Conservation (phyloP, 2,888 invertebrate species). For the Drosophila subsilvestris region DNA sequence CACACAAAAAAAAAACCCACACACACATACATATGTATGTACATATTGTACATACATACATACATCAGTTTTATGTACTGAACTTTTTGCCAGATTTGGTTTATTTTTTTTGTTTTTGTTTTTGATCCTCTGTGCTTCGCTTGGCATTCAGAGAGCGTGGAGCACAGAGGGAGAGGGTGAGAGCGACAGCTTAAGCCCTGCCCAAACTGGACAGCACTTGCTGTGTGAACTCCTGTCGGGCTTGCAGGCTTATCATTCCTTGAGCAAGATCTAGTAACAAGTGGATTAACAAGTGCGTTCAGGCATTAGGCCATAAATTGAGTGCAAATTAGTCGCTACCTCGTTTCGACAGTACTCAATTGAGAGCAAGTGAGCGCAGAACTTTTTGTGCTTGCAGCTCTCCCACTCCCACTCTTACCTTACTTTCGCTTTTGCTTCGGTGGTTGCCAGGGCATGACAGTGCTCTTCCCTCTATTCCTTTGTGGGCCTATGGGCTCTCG, state of each 20-base stretch:
- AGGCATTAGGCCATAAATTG: not conserved
- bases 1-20: constrained; percentile 16
- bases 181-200: not conserved
- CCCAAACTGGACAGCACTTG: not conserved
- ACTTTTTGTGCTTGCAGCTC: constrained; percentile 49
- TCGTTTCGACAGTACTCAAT: not conserved
- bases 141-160: not conserved
- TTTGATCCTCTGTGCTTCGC: not conserved
- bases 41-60: not conserved
- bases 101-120: not conserved
- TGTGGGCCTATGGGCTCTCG: constrained; percentile 16
- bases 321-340: not conserved
- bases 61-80: constrained; percentile 21
- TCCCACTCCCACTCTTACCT: constrained; percentile 26
- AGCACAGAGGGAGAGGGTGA: not conserved
- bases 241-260: too few relatives aligned
- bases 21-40: not conserved
- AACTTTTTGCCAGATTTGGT: constrained; percentile 22
- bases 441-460: constrained; percentile 21
- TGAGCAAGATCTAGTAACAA: too few relatives aligned
- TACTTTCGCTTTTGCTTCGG: constrained; percentile 54
- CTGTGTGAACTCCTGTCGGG: too few relatives aligned
- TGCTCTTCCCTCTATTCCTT: constrained; percentile 1
- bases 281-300: too few relatives aligned
- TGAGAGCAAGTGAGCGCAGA: constrained; percentile 2